Conservation (phyloP, 2,888 invertebrate genomes). For the Omphaloscelis lunosa region DNA sequence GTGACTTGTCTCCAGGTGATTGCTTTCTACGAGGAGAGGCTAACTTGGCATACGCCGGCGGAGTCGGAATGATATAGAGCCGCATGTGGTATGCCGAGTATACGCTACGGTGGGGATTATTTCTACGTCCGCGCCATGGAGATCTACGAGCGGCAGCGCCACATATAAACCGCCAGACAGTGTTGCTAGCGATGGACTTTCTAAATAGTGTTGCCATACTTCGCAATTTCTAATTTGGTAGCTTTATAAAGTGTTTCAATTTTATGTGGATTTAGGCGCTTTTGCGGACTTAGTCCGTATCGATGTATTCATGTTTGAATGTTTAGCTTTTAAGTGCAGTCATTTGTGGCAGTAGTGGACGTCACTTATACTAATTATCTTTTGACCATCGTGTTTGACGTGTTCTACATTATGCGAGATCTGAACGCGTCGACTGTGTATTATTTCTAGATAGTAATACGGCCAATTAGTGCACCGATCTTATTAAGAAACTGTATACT, state of each 20-base stretch:
- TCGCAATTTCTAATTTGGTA: constrained; percentile 54
- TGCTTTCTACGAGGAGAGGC: constrained; percentile 98
- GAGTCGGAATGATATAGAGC: constrained; percentile 78
- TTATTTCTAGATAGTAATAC: constrained; percentile 23
- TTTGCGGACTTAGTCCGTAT: constrained; percentile 25
- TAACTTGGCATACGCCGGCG: constrained; percentile 97
- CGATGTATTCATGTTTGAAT: constrained; percentile 46
- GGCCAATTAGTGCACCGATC: constrained; percentile 13
- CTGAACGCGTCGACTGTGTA: constrained; percentile 6
- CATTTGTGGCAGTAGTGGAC: constrained; percentile 20
- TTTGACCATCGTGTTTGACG: neutral
- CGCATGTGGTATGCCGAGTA: constrained; percentile 44
- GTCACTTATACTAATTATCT: constrained; percentile 27
- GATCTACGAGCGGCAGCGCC: constrained; percentile 45
- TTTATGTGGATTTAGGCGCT: constrained; percentile 28
- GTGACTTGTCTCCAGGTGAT: constrained; percentile 92
- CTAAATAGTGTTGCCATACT: constrained; percentile 57
- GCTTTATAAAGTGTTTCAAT: constrained; percentile 44
- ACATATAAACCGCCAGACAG: constrained; percentile 33
- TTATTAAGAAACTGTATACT: constrained; percentile 8
- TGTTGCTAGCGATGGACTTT: constrained; percentile 38
- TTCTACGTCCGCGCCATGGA: constrained; percentile 47
- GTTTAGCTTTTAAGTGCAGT: constrained; percentile 48
- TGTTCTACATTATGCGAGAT: constrained; percentile 6
- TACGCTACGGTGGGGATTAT: constrained; percentile 52